Conservation (phyloP, 2,113 vertebrate species). For the Colaptes auratus region DNA sequence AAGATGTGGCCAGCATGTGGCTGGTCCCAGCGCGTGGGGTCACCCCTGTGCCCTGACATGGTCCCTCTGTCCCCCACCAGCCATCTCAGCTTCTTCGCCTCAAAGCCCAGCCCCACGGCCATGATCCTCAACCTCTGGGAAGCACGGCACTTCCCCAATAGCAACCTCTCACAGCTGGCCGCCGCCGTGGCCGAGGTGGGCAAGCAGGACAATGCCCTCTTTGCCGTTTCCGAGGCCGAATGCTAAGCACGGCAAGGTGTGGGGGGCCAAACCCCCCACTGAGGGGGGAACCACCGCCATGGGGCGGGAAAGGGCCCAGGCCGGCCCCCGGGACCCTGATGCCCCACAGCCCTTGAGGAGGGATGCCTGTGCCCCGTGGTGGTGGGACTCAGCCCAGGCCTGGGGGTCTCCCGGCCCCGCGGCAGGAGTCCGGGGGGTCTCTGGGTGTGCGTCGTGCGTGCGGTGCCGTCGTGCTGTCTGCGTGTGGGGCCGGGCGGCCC, state of each 20-base stretch:
- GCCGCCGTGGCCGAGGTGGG: slow-evolving; percentile 95
- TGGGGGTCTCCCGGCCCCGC: neutral
- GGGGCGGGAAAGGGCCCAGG: neutral
- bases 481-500: slow-evolving; percentile 67
- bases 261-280: neutral
- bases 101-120: slow-evolving; percentile 95
- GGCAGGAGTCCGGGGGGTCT: slow-evolving; percentile 20
- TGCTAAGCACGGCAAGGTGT: slow-evolving; percentile 76
- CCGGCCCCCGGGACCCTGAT: neutral
- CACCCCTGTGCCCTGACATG: neutral
- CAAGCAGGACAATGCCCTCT: slow-evolving; percentile 95
- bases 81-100: slow-evolving; percentile 97
- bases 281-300: neutral
- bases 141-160: slow-evolving; percentile 93
- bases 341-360: neutral
- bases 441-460: slow-evolving; percentile 81
- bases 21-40: neutral
- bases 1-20: neutral
- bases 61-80: slow-evolving; percentile 68
- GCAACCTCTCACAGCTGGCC: slow-evolving; percentile 97
- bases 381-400: neutral
- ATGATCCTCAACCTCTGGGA: slow-evolving; percentile 99
- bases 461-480: slow-evolving; percentile 76
- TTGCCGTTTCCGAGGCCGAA: slow-evolving; percentile 94
- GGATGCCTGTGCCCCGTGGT: neutral